Conservation (phyloP, 1,140 invertebrate species). For the Atopsyche davidsoni region DNA sequence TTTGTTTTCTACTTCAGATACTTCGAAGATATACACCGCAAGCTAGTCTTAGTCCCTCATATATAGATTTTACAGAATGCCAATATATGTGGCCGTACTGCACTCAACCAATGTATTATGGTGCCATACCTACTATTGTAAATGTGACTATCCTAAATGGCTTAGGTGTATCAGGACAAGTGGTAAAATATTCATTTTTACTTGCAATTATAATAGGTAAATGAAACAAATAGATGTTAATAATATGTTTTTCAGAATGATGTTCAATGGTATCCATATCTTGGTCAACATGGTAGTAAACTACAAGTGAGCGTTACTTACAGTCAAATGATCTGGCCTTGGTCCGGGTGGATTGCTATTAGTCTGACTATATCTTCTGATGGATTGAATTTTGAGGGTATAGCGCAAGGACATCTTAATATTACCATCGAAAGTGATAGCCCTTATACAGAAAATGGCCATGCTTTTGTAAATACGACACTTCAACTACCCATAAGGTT, state of each 20-base stretch:
- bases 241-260: slow-evolving; percentile 39
- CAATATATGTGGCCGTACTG: slow-evolving; percentile 98
- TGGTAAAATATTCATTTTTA: slow-evolving; percentile 42
- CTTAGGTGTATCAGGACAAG: slow-evolving; percentile 78
- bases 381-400: slow-evolving; percentile 66
- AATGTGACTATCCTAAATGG: slow-evolving; percentile 90
- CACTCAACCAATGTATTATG: slow-evolving; percentile 87
- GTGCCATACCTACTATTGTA: slow-evolving; percentile 79
- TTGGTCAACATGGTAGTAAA: slow-evolving; percentile 64
- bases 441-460: slow-evolving; percentile 59
- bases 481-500: slow-evolving; percentile 65
- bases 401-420: slow-evolving; percentile 72
- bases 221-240: neutral
- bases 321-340: slow-evolving; percentile 88
- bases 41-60: slow-evolving; percentile 66
- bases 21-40: slow-evolving; percentile 77
- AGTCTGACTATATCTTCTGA: slow-evolving; percentile 59
- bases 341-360: slow-evolving; percentile 92
- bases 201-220: neutral
- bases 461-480: slow-evolving; percentile 58
- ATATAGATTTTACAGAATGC: slow-evolving; percentile 89
- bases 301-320: slow-evolving; percentile 69
- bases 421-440: slow-evolving; percentile 71
- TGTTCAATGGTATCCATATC: slow-evolving; percentile 85
- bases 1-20: no score